Base-by-base conservation (phyloP, 2,113 vertebrate species). In the Nesospiza acunhae region DNA sequence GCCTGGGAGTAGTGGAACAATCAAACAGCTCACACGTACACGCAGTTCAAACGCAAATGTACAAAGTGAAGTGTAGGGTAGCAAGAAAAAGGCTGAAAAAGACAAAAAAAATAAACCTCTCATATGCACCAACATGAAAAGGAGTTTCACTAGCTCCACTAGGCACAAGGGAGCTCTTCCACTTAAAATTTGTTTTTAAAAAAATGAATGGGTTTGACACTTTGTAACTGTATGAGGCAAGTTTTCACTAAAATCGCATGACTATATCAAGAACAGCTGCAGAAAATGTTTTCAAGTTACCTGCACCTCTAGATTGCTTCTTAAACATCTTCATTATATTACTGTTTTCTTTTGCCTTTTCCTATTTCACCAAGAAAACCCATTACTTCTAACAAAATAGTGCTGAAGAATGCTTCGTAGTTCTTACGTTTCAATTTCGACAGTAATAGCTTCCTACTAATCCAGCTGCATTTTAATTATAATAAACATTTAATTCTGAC, bases 21-120 rank as follows among this genome's bases (percentile, higher is more conserved):
- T 44, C 31, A 26, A 33, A 15, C 3, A 63, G 19, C 31, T 47
- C 15, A 13, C 3, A 21, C 2, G 1, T 10, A 21, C 1, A 17
- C 0, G 0, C 8, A 70, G 63, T 11, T 47, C 35, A 83, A 70
- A 11, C 0, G 1, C n/a, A n/a, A 49, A 53, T 0, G 3, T 19
- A 50, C 7, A 1, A 50, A 77, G 10, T 2, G 1, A n/a, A 46
- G 26, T 21, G 23, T 8, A 69, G 42, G 23, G 27, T 1, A 5
- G 67, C 20, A 91, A 86, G 13, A 69, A n/a, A 66, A 3, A 50
- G 28, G 18, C 58, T 56, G 70, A 27, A n/a, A 74, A 74, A 41
- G 18, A 30, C 3, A 31, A 31, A 60, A 31, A 22, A 59, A n/a
- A 26, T 8, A 26, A 10, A 42, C 2, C 14, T 27, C 30, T 56